Conservation (phyloP, 2,888 invertebrate genomes). For the Malthinus seriepunctatus region DNA sequence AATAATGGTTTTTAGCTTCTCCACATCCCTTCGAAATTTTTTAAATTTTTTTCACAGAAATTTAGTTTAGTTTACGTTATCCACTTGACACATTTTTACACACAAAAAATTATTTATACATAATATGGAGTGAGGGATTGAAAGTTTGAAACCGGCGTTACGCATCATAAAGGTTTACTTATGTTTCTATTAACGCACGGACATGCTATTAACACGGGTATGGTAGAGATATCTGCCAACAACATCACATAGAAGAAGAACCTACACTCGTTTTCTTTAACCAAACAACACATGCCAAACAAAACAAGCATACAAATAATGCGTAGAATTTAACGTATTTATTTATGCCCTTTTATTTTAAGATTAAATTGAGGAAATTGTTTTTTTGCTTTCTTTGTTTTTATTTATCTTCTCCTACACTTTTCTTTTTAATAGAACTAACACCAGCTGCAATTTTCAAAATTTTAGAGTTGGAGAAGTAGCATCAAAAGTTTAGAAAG, state of each 20-base stretch:
- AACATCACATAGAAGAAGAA: constrained; percentile 35
- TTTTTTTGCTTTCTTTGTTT: constrained; percentile 15
- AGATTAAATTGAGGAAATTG: constrained; percentile 35
- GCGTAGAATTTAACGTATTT: constrained; percentile 37
- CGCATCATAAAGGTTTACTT: constrained; percentile 57
- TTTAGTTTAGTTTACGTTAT: background rate
- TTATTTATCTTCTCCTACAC: background rate
- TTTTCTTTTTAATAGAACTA: background rate
- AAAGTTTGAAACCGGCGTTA: constrained; percentile 49
- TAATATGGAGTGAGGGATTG: constrained; percentile 4
- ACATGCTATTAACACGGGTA: constrained; percentile 48
- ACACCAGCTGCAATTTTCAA: no score
- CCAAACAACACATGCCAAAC: constrained; percentile 38
- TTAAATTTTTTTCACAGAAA: background rate
- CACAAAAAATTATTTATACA: background rate
- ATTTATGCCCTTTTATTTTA: constrained; percentile 38
- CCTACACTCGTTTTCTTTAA: constrained; percentile 13
- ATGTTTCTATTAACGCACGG: constrained; percentile 56
- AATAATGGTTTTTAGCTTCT: no score
- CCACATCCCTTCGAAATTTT: background rate
- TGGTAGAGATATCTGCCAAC: constrained; percentile 47
- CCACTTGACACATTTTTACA: constrained; percentile 7
- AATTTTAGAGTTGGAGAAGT: background rate
- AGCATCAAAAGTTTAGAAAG: no score
- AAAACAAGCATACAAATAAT: constrained; percentile 40